Percentiles rank a stretch among this genome's conserved stretches.
phyloP scores from a whole-genome alignment of 2,797 vertebrate genomes.

The Pempheris klunzingeri region DNA sequence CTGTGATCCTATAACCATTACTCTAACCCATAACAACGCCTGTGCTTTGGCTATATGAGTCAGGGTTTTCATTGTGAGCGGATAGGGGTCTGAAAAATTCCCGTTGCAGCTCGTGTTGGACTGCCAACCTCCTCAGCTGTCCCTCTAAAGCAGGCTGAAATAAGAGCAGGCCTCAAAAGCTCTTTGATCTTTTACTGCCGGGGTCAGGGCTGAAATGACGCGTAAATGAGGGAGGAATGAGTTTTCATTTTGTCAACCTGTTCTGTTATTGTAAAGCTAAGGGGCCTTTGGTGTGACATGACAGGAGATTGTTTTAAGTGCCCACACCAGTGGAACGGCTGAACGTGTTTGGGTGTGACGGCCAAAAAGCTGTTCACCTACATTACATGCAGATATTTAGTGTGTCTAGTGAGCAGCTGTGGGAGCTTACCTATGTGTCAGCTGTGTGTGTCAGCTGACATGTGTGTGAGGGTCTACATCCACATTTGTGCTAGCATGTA shows the following conservation, averaged over 20 bases:
- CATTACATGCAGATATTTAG: conserved; percentile 77
- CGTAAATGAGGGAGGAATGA: conserved; percentile 89
- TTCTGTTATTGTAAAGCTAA: conserved; percentile 87
- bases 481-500: conserved; percentile 37
- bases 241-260: conserved; percentile 88
- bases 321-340: conserved; percentile 79
- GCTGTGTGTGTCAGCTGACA: conserved; percentile 40
- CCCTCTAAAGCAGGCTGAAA: conserved; percentile 83
- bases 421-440: conserved; percentile 73
- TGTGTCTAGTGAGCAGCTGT: conserved; percentile 83
- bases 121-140: conserved; percentile 86
- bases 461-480: conserved; percentile 23
- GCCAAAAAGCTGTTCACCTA: conserved; percentile 77
- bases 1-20: conserved; percentile 77
- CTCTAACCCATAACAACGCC: conserved; percentile 70
- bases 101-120: conserved; percentile 75
- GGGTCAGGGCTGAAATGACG: conserved; percentile 88
- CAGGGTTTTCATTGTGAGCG: conserved; percentile 67
- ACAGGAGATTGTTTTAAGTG: conserved; percentile 87
- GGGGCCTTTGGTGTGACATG: conserved; percentile 82
- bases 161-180: conserved; percentile 86
- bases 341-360: conserved; percentile 83
- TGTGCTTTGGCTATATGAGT: conserved; percentile 61
- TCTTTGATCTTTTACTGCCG: conserved; percentile 88
- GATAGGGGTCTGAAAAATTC: conserved; percentile 75